A percentile compares a stretch with the other conserved stretches of the same genome.
These are phyloP conservation scores for Typhlichthys eigenmanni DNA, from an alignment of 2,797 vertebrate species.

Conservation along the genomic window DNA sequence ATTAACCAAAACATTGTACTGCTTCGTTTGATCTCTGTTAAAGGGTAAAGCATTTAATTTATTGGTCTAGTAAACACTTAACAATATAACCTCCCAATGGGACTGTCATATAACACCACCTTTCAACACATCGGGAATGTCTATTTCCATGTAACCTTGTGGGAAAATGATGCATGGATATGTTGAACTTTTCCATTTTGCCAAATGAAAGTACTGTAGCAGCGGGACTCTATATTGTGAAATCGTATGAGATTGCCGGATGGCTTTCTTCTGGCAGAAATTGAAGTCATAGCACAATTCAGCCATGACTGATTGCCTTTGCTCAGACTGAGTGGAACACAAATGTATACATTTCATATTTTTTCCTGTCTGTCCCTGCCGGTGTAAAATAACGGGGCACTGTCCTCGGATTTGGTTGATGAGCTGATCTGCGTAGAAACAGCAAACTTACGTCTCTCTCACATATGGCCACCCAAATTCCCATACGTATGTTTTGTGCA, in stretches of 20 bases:
- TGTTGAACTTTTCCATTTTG: constrained; percentile 22
- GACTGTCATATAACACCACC: no score
- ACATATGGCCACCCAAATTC: constrained; percentile 13
- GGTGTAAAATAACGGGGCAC: constrained; percentile 33
- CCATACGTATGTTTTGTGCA: not conserved
- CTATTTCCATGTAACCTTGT: constrained; percentile 7
- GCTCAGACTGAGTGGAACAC: constrained; percentile 35
- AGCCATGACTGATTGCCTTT: constrained; percentile 64
- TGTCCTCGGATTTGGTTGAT: constrained; percentile 17
- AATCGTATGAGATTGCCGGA: constrained; percentile 56
- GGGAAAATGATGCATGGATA: constrained; percentile 7
- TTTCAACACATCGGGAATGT: not conserved
- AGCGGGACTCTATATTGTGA: constrained; percentile 46
- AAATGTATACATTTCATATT: constrained; percentile 43
- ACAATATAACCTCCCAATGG: no score
- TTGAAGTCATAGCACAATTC: constrained; percentile 59
- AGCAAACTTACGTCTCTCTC: constrained; percentile 8
- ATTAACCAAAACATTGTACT: no score
- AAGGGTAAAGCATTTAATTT: no score
- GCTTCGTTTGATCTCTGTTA: no score
- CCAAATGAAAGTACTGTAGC: constrained; percentile 25
- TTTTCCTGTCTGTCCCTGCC: constrained; percentile 23
- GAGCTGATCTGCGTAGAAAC: not conserved
- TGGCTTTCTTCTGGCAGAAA: constrained; percentile 52
- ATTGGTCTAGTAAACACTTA: no score